These are phyloP conservation scores for Gymnocypris eckloni DNA, from an alignment of 2,797 vertebrate species.

Conservation along the genomic window DNA sequence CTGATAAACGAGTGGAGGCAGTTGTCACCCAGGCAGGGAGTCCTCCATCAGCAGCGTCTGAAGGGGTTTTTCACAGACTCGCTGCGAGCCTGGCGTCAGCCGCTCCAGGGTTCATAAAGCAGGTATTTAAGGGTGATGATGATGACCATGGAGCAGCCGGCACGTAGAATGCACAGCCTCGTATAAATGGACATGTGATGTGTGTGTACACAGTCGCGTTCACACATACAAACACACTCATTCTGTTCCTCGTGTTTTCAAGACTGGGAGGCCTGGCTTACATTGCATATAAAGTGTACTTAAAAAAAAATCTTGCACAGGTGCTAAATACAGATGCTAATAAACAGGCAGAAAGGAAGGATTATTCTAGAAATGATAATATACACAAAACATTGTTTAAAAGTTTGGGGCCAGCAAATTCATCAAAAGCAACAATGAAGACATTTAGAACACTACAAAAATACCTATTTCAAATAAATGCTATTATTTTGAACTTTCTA, in stretches of 20 bases:
- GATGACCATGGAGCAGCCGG: conserved; percentile 48
- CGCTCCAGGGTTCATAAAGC: conserved; percentile 56
- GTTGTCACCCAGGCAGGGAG: conserved; percentile 63
- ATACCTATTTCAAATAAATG: background rate
- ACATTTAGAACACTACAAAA: background rate
- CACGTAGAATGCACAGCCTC: conserved; percentile 5
- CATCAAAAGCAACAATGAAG: background rate
- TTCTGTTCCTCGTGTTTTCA: background rate
- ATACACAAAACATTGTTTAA: background rate
- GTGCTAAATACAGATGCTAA: background rate
- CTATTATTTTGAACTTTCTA: background rate
- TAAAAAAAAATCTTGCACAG: too few species aligned
- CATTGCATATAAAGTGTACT: background rate
- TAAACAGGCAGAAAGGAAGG: background rate
- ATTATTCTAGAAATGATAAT: conserved; percentile 10
- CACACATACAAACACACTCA: conserved; percentile 31
- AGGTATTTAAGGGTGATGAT: conserved; percentile 59
- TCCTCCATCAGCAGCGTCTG: conserved; percentile 62
- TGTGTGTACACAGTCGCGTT: background rate
- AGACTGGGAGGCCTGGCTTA: background rate
- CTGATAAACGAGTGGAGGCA: conserved; percentile 65
- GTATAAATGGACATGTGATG: conserved; percentile 25
- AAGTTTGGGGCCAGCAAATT: background rate
- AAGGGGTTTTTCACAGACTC: conserved; percentile 48
- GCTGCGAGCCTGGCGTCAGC: conserved; percentile 58